Conservation (phyloP, 2,888 invertebrate genomes). For the Drosophila incognita region DNA sequence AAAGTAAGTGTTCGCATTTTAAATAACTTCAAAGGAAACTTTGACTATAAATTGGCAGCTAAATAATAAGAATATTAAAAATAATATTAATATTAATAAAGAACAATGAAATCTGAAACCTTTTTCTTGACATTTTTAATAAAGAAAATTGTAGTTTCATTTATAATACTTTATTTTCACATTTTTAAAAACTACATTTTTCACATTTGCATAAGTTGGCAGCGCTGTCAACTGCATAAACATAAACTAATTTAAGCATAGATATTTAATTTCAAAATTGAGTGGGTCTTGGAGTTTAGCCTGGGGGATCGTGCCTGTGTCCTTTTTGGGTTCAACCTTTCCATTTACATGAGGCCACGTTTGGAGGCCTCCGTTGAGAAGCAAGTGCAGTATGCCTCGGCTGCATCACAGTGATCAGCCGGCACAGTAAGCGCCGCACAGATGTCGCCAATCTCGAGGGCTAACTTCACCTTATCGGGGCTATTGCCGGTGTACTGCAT, state of each 20-base stretch:
- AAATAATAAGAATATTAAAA: background rate
- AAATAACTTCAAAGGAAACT: background rate
- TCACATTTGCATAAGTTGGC: slow-evolving; percentile 2
- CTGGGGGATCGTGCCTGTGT: background rate
- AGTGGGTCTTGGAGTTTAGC: background rate
- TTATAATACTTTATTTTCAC: background rate
- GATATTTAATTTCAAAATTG: background rate
- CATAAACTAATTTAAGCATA: background rate
- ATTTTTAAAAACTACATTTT: slow-evolving; percentile 1
- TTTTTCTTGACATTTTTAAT: background rate
- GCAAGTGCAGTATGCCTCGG: slow-evolving; percentile 72
- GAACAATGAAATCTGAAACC: background rate
- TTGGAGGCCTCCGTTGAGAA: slow-evolving; percentile 62
- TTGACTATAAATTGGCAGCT: background rate
- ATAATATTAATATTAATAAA: background rate
- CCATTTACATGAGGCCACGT: slow-evolving; percentile 58
- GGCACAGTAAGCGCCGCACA: slow-evolving; percentile 63
- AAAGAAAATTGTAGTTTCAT: background rate
- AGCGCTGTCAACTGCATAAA: slow-evolving; percentile 1
- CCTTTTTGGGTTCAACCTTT: background rate
- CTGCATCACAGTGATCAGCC: slow-evolving; percentile 79
- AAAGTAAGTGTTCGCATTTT: slow-evolving; percentile 87
- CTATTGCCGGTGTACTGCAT: slow-evolving; percentile 56
- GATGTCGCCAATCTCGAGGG: slow-evolving; percentile 61
- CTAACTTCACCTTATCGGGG: slow-evolving; percentile 62